Conservation (phyloP, 2,113 vertebrate species). For the Mormyrus lacerda region DNA sequence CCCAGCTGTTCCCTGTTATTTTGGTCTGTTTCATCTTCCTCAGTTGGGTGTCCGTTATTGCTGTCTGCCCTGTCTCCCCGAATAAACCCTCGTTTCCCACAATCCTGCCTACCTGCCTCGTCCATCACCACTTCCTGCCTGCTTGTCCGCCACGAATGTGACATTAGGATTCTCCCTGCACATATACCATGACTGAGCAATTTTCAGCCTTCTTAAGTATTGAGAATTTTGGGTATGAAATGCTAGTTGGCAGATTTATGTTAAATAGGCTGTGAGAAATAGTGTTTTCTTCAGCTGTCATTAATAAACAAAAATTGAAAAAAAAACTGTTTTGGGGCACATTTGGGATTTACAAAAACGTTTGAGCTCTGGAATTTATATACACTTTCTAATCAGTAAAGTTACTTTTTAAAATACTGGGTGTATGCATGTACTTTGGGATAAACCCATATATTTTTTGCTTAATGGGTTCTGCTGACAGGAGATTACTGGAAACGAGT, state of each 20-base stretch:
- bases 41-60: no score
- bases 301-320: not conserved
- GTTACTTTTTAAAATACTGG: not conserved
- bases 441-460: not conserved
- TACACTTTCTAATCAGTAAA: not conserved
- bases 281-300: not conserved
- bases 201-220: not conserved
- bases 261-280: not conserved
- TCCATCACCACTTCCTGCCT: no score
- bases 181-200: not conserved
- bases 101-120: no score
- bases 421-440: not conserved
- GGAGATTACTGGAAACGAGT: constrained; percentile 1
- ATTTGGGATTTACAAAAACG: not conserved
- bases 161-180: not conserved
- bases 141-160: no score
- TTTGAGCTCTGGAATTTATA: not conserved
- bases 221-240: not conserved
- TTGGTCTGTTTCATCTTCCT: no score
- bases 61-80: no score
- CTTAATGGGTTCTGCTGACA: not conserved
- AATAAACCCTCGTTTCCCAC: no score
- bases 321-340: not conserved
- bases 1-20: no score
- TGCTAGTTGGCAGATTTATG: not conserved